These are phyloP conservation scores for Petrocephalus sullivani DNA, from an alignment of 2,797 vertebrate genomes.

Conservation along the genomic window DNA sequence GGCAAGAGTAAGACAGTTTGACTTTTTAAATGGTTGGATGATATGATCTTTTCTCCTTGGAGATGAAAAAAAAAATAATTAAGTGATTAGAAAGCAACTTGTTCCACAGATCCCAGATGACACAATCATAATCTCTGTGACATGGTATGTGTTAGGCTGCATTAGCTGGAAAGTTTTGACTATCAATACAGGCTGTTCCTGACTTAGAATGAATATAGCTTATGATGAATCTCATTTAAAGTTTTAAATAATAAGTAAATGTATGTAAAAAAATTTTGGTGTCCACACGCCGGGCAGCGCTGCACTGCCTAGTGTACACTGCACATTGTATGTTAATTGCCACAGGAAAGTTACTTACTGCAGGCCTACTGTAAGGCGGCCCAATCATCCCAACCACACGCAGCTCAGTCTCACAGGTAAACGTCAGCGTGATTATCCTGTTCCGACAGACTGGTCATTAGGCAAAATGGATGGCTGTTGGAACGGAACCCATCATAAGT, in stretches of 20 bases:
- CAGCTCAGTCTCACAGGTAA: background rate
- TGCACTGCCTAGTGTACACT: background rate
- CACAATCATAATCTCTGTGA: background rate
- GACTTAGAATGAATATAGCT: background rate
- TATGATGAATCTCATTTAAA: background rate
- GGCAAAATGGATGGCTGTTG: background rate
- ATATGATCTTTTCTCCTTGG: background rate
- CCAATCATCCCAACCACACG: background rate
- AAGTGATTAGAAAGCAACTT: background rate
- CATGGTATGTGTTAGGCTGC: background rate
- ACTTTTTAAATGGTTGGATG: background rate
- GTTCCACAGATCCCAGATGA: background rate
- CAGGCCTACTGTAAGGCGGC: background rate
- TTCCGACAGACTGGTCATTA: background rate
- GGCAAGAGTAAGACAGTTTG: background rate
- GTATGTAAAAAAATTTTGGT: background rate
- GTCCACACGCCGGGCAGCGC: background rate
- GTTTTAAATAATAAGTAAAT: background rate
- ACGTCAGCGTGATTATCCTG: background rate
- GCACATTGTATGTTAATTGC: background rate
- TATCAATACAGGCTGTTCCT: background rate
- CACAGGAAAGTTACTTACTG: background rate
- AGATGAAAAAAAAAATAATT: background rate
- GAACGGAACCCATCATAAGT: background rate
- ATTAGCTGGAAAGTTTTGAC: background rate